Evolutionary conservation across 2,797 vertebrate genomes (phyloP), one percentile per base, ranked within the genome.

Genomic region (Babyrousa celebensis): DNA sequence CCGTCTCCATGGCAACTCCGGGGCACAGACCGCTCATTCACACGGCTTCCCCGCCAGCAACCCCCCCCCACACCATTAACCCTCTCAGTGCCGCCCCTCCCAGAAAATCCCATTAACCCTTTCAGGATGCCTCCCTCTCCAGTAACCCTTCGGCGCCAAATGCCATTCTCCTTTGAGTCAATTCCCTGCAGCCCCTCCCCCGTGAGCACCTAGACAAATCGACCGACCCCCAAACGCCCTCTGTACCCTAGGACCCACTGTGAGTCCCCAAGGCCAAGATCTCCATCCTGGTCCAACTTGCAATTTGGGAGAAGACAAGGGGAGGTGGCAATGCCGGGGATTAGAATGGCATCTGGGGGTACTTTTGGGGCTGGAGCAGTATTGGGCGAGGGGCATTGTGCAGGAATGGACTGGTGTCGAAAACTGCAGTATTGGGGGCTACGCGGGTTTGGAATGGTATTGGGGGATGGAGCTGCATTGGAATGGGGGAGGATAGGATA

Each of bases 1-100:
- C 90, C 95, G 71, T 98, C 98, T 82, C 98, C 98, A 98, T 98
- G 97, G 98, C 98, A 98, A 98, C 98, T 90, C 96, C 6, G 62
- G 95, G 97, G 97, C 97, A 97, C 97, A 98, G 97, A 97, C 96
- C 70, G 96, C 97, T 98, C 97, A 98, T 98, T 98, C 97, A 98
- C 96, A 94, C 91, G 43, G 96, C 89, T 96, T 97, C 97, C 93
- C 97, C 87, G 65, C 97, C 96, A 95, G 93, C 96, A 94, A 40
- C 68, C 94, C 92, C 94, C 92, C 67, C 90, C 65, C 58, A 58
- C 32, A 58, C 27, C 88, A 86, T 97, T 98, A 97, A 97, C 97
- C 96, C 93, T 58, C 48, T 97, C 74, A 0, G 23, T 92, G 83
- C 97, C 6, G 2, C 96, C 94, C 85, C 14, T 88, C 97, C 89